Evolutionary conservation across 2,797 vertebrate species (phyloP), one percentile per base, ranked within the genome.

Genomic region (Aeoliscus strigatus): DNA sequence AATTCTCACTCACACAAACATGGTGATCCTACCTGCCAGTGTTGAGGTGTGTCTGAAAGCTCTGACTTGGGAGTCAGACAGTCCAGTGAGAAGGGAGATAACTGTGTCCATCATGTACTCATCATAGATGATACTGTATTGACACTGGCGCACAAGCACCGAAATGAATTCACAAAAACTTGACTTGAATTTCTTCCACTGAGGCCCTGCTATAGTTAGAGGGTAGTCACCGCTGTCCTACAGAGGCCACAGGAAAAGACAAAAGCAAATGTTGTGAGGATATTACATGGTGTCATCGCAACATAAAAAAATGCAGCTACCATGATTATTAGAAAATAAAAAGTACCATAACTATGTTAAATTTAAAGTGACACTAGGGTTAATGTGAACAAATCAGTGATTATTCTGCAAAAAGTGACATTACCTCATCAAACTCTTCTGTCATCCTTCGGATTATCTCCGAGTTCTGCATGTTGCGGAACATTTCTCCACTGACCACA

Each of bases 371-470:
- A n/a, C n/a, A n/a, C n/a, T n/a, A n/a, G n/a, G n/a, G n/a, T n/a
- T n/a, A n/a, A n/a, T n/a, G n/a, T n/a, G n/a, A n/a, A n/a, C n/a
- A n/a, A n/a, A n/a, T n/a, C n/a, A n/a, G n/a, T n/a, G n/a, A n/a
- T n/a, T n/a, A n/a, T n/a, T n/a, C n/a, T n/a, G n/a, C n/a, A n/a
- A n/a, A n/a, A n/a, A n/a, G n/a, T n/a, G n/a, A n/a, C n/a, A n/a
- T 53, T 91, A 98, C 96, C 94, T 98, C 96, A 77, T 98, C 96
- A 83, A 99, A 99, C 84, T 99, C 96, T 77, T 99, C 96, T 0
- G 96, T 99, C 96, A 99, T 99, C 87, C 98, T 99, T 62, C 96
- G 90, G 82, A 99, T 99, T 66, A 99, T 99, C 88, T 99, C 96
- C 27, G 96, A 94, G 47, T 99, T 99, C 83, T 99, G 96, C 96